A percentile compares a stretch with the other conserved stretches of the same genome.
Evolutionary conservation across 2,797 vertebrate genomes (phyloP).

Genomic region (Neopelma chrysocephalum): DNA sequence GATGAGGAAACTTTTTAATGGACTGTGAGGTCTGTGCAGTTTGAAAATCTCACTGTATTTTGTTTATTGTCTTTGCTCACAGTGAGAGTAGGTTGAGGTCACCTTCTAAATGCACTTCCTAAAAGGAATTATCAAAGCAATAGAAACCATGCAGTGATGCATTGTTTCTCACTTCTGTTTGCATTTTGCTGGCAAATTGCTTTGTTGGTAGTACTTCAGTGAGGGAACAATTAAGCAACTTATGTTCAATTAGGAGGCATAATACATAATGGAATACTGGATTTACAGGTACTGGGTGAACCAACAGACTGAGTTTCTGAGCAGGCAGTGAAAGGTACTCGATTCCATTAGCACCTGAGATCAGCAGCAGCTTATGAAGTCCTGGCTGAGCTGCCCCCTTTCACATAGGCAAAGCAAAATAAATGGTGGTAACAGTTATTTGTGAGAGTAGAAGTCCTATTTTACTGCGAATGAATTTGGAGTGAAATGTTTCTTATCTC

Average conservation of each 20-base stretch:
- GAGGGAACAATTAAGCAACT: neutral
- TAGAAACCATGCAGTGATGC: neutral
- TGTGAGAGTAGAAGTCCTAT: neutral
- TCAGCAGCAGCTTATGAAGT: neutral
- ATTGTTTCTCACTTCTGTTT: neutral
- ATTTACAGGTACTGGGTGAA: neutral
- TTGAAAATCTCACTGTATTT: neutral
- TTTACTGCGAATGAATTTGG: rapidly evolving
- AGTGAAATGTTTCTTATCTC: neutral
- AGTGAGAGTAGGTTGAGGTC: neutral
- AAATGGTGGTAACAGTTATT: neutral
- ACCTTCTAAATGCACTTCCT: neutral
- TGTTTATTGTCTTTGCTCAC: neutral
- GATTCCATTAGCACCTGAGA: neutral
- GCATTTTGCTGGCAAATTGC: neutral
- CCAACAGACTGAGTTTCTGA: neutral
- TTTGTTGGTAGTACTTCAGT: neutral
- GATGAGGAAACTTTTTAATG: neutral
- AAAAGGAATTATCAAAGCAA: neutral
- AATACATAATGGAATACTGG: neutral
- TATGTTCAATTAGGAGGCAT: neutral
- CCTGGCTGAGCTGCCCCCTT: neutral
- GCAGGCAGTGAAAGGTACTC: neutral
- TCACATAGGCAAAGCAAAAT: neutral
- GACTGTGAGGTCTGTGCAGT: neutral